A percentile compares a stretch with the other conserved stretches of the same genome.
These are phyloP conservation scores for Falco naumanni DNA, from an alignment of 2,797 vertebrate genomes.

Conservation along the genomic window DNA sequence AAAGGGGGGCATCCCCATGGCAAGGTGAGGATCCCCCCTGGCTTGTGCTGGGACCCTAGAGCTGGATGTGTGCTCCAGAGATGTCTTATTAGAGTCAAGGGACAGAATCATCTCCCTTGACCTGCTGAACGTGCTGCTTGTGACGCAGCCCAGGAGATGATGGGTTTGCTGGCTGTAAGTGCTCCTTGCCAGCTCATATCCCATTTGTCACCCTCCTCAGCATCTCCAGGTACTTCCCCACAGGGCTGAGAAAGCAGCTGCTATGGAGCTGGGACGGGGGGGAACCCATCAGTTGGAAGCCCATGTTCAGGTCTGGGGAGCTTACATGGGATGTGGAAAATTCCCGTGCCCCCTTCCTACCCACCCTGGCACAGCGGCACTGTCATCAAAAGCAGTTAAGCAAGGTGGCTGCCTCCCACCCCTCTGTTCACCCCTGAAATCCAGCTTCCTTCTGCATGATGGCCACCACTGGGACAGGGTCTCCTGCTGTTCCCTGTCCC, in stretches of 20 bases:
- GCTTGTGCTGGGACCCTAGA: no score
- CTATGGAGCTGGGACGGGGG: not conserved
- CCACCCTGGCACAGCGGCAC: not conserved
- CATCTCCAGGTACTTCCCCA: accelerated
- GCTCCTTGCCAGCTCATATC: accelerated
- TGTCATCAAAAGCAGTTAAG: accelerated
- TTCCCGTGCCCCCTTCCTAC: no score
- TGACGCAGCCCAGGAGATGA: accelerated
- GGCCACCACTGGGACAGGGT: not conserved
- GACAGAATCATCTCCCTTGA: not conserved
- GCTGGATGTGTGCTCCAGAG: not conserved
- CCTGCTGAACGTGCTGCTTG: not conserved
- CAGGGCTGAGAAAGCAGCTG: not conserved
- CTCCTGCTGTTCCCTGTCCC: not conserved
- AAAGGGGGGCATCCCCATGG: not conserved
- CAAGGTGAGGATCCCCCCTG: no score
- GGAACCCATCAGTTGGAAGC: not conserved
- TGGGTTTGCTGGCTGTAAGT: not conserved
- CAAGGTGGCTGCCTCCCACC: not conserved
- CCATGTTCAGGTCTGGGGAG: not conserved
- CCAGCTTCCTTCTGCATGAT: not conserved
- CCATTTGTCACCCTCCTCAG: not conserved
- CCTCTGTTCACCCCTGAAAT: not conserved
- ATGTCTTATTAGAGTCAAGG: accelerated
- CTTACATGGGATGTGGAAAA: not conserved